Base-by-base conservation (phyloP, 37 sponge, comb jelly and placozoan genomes). In the Halisarca cf. caerulea region DNA sequence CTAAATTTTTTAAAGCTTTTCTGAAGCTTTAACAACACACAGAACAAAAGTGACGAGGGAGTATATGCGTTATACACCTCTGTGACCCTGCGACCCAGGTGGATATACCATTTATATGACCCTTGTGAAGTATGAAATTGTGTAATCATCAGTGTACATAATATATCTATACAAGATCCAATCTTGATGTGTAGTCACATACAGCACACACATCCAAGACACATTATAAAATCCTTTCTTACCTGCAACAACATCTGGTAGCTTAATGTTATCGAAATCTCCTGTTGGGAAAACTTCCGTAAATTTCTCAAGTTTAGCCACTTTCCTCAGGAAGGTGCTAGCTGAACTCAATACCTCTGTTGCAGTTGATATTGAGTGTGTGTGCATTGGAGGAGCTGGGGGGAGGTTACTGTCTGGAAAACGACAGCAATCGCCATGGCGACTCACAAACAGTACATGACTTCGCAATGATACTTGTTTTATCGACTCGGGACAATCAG, bases 391-490 rank as follows among this genome's bases (percentile, higher is more conserved):
- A 74, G 77, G 41, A 2, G 42, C 77, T 40, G 77, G 77, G 20
- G 77, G 77, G 6, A 74, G 45, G 36, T 74, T 74, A 24, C 36
- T n/a, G 24, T 74, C 45, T 0, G 77, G 77, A 9, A 74, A 74
- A 21, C 77, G 44, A 41, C 77, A 74, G 77, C 77, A 74, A 14
- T n/a, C 11, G 2, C 77, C 77, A 74, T 74, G 77, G 21, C 77
- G 42, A 74, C 77, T 74, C 7, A 74, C 77, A 36, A 43, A 37
- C 36, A 39, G 14, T 17, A 74, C 77, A 25, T 7, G 8, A 11
- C 36, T 37, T 18, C 9, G 7, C 1, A 25, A 41, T 0, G 25
- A 30, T 62, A 7, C 6, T 30, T 39, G 3, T 25, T 74, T 74
- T 37, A 74, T 40, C 18, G 30, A 23, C 21, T 74, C n/a, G 21